phyloP scores from a whole-genome alignment of 2,797 vertebrate species.

The Acanthurus leucopareius region DNA sequence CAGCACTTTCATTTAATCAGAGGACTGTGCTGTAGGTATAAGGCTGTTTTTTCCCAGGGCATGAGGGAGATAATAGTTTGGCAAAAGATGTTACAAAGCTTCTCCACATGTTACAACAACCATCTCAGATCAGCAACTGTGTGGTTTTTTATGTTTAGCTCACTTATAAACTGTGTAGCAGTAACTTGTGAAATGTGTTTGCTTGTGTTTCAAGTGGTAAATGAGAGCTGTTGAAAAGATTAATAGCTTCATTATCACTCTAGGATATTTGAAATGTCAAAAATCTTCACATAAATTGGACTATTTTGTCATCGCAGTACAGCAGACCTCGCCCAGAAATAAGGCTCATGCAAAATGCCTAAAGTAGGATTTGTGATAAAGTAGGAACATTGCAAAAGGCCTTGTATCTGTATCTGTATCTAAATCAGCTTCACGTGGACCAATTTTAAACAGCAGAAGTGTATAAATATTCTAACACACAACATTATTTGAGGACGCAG shows the following conservation, averaged over 20 bases:
- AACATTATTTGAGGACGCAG: constrained; percentile 5
- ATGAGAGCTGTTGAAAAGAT: constrained; percentile 32
- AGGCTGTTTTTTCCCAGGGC: constrained; percentile 47
- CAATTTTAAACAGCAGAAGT: constrained; percentile 5
- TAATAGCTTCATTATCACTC: constrained; percentile 33
- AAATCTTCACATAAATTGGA: constrained; percentile 22
- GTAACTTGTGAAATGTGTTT: constrained; percentile 41
- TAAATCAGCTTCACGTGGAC: not conserved
- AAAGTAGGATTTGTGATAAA: not conserved
- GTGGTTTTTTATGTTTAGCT: constrained; percentile 46
- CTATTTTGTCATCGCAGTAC: constrained; percentile 28
- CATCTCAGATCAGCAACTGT: constrained; percentile 67
- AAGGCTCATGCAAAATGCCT: not conserved
- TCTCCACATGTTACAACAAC: constrained; percentile 80
- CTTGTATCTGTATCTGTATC: not conserved
- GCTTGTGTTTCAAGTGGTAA: constrained; percentile 35
- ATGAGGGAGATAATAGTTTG: constrained; percentile 64
- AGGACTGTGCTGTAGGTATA: constrained; percentile 25
- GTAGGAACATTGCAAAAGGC: not conserved
- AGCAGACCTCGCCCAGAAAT: constrained; percentile 1
- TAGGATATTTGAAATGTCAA: constrained; percentile 19
- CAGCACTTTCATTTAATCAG: constrained; percentile 3
- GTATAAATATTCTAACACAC: constrained; percentile 31
- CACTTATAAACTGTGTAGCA: constrained; percentile 40
- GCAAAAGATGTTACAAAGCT: constrained; percentile 71